Evolutionary conservation across 2,888 invertebrate genomes (phyloP).

Genomic region (Clistopyga incitator): DNA sequence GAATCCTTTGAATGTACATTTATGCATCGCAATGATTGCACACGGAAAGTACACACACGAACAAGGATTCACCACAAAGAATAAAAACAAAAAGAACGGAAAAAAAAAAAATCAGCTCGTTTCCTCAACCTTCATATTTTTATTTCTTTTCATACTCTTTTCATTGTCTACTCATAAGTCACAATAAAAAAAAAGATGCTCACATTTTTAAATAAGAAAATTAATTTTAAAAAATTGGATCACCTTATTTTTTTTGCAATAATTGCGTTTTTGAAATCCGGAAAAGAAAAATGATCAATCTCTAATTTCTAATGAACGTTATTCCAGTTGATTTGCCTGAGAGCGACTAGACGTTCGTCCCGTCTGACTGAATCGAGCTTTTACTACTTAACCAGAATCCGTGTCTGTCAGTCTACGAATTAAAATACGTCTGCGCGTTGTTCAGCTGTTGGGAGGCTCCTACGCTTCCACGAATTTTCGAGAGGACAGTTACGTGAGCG

Average conservation of each 20-base stretch:
- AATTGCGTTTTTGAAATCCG: too few relatives aligned
- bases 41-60: constrained; percentile 62
- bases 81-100: background rate
- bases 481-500: background rate
- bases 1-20: constrained; percentile 19
- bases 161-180: too few relatives aligned
- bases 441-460: background rate
- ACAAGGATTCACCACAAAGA: constrained; percentile 2
- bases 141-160: too few relatives aligned
- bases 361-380: constrained; percentile 46
- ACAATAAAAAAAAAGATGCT: too few relatives aligned
- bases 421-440: background rate
- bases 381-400: constrained; percentile 36
- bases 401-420: background rate
- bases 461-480: background rate
- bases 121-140: too few relatives aligned
- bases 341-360: background rate
- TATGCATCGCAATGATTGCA: constrained; percentile 60
- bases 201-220: too few relatives aligned
- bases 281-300: background rate
- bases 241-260: too few relatives aligned
- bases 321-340: background rate
- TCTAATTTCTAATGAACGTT: background rate
- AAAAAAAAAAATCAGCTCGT: background rate
- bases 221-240: too few relatives aligned